phyloP scores from a whole-genome alignment of 2,797 vertebrate genomes.

The Sebastes minor region DNA sequence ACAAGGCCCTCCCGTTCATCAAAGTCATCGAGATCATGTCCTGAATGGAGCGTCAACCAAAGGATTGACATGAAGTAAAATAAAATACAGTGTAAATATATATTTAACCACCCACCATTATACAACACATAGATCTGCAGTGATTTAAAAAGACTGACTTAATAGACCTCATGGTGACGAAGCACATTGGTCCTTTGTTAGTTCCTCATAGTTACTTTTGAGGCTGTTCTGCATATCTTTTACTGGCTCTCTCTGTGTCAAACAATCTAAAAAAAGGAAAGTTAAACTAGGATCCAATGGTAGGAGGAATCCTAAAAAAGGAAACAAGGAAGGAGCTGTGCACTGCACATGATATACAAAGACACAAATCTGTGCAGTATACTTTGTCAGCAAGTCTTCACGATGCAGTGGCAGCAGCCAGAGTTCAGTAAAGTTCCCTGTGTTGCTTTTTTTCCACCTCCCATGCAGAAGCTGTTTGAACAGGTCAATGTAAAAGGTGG shows the following conservation, averaged over 20 bases:
- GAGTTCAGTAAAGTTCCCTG: background rate
- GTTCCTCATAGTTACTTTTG: constrained; percentile 8
- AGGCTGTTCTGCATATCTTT: constrained; percentile 6
- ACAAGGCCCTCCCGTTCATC: constrained; percentile 89
- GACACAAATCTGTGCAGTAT: background rate
- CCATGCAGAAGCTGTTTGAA: background rate
- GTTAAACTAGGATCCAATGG: background rate
- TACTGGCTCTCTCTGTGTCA: background rate
- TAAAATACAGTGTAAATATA: constrained; percentile 45
- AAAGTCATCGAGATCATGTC: constrained; percentile 90
- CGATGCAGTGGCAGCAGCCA: background rate
- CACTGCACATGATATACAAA: constrained; percentile 3
- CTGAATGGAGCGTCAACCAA: constrained; percentile 39
- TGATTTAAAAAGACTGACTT: background rate
- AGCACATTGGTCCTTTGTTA: constrained; percentile 29
- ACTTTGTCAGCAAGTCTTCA: background rate
- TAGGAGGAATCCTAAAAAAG: constrained; percentile 6
- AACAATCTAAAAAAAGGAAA: background rate
- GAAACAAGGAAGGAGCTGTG: background rate
- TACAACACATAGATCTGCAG: constrained; percentile 9
- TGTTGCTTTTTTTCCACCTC: background rate
- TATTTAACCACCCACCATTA: constrained; percentile 25
- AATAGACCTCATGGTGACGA: constrained; percentile 30
- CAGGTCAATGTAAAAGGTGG: background rate
- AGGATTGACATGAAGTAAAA: background rate